Evolutionary conservation across 2,113 vertebrate species (phyloP).

Genomic region (Eptesicus fuscus): DNA sequence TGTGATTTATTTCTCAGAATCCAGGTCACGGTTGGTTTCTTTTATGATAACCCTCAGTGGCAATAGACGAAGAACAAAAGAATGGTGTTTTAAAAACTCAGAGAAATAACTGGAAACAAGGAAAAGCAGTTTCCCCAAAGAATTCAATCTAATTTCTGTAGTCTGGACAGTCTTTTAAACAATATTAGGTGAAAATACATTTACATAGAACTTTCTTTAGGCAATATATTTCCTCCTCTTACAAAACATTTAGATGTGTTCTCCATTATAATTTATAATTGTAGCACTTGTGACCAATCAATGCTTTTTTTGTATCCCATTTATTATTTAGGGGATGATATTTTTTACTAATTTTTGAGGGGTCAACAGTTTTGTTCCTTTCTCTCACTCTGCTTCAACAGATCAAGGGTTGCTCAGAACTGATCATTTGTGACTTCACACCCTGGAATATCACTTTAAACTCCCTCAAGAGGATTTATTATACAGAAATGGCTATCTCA

Average conservation of each 20-base stretch:
- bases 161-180: neutral
- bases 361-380: neutral
- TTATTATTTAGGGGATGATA: neutral
- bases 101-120: neutral
- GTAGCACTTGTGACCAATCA: neutral
- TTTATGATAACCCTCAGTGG: neutral
- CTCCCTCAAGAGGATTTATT: neutral
- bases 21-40: neutral
- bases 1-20: constrained; percentile 29
- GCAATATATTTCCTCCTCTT: neutral
- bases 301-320: neutral
- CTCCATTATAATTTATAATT: neutral
- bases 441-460: neutral
- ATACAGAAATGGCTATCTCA: neutral
- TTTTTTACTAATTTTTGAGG: constrained; percentile 38
- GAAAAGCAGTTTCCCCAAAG: neutral
- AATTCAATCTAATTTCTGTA: neutral
- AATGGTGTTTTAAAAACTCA: neutral
- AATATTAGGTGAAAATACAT: neutral
- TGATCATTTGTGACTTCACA: neutral
- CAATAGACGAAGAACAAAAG: neutral
- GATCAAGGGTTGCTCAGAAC: neutral
- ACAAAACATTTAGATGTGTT: neutral
- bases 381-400: neutral
- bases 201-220: neutral